Evolutionary conservation across 2,113 vertebrate genomes (phyloP), one percentile per base, ranked within the genome.

Genomic region (Erythrocebus patas): DNA sequence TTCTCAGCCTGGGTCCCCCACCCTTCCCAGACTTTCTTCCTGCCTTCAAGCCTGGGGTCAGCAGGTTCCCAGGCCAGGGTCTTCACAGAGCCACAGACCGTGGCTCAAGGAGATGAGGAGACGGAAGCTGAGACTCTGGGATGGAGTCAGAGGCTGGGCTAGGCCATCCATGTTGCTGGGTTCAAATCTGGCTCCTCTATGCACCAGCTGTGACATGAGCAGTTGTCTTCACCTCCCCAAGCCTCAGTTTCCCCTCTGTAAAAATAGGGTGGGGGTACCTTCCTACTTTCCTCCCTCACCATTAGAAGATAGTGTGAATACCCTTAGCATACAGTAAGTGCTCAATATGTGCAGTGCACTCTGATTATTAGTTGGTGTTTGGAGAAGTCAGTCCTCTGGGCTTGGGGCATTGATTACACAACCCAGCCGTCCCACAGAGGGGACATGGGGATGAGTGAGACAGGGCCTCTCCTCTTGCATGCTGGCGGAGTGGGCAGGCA

Each of bases 31-130:
- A 59, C 52, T 59, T 52, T 79, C 87, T 93, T 66, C 35, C 35
- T 92, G 96, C n/a, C 76, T 72, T 93, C 27, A 3, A 92, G 89
- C 79, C 32, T 25, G 8, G 55, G 98, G 97, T 97, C 97, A 96
- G 84, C 45, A 73, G n/a, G 84, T 97, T 98, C 97, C 97, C 97
- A 98, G 96, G 88, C 50, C 23, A 64, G 20, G 32, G 43, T 14
- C 80, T 48, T 88, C 87, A 61, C 57, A 84, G 95, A 87, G n/a
- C 38, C 80, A 84, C 0, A 1, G 83, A 66, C 81, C 32, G 13
- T 86, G 91, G 92, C 93, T 76, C 25, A 38, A 22, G 40, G 75
- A 84, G 81, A 17, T 27, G 7, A 9, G 78, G 45, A 40, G 57
- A 40, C 0, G 0, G 30, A 55, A 55, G 5, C 45, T 16, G 66